These are phyloP conservation scores for Nycticebus coucang DNA, from an alignment of 2,113 vertebrate genomes.

Conservation along the genomic window DNA sequence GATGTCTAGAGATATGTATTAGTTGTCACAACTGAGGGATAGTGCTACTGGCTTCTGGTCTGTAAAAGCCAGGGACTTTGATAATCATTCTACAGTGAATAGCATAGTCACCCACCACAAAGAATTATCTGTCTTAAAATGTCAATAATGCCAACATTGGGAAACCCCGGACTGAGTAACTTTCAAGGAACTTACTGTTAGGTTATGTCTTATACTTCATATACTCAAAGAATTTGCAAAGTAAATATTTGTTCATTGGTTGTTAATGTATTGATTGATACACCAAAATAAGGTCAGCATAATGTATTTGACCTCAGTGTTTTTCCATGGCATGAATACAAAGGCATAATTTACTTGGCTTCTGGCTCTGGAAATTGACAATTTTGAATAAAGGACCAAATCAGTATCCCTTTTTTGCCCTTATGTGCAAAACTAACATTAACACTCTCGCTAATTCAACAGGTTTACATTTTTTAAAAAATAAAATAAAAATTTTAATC, in stretches of 20 bases:
- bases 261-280: conserved; percentile 17
- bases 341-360: not conserved
- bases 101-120: not conserved
- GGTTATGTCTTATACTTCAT: not conserved
- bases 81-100: not conserved
- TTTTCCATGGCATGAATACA: not conserved
- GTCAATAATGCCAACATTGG: not conserved
- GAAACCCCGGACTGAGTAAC: not conserved
- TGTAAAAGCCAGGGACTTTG: not conserved
- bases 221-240: not conserved
- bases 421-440: not conserved
- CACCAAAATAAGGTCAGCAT: not conserved
- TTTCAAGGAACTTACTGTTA: not conserved
- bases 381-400: not conserved
- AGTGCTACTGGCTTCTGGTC: not conserved
- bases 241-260: conserved; percentile 35
- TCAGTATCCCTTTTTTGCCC: not conserved
- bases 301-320: not conserved
- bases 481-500: conserved; percentile 44
- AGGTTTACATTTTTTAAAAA: conserved; percentile 44
- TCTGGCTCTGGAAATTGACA: not conserved
- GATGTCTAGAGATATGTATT: not conserved
- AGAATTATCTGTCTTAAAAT: not conserved
- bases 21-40: not conserved
- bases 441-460: conserved; percentile 16